Percentiles rank a stretch among this genome's conserved stretches.
Conservation (phyloP, 2,888 invertebrate species). For the Ophion costatus region DNA sequence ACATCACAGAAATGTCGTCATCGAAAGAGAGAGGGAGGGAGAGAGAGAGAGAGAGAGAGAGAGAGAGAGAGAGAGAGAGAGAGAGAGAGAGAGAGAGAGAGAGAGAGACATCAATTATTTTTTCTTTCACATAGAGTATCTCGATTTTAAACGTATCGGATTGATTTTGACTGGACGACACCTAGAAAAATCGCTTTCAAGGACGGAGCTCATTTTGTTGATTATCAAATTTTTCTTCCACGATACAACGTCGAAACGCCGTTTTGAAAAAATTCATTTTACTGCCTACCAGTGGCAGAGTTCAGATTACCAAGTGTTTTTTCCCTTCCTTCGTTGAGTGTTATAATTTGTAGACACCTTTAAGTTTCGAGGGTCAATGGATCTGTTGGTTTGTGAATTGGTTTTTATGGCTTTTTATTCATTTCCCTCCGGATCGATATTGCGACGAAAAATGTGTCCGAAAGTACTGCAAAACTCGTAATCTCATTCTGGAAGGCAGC, state of each 20-base stretch:
- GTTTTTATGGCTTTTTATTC: too few relatives aligned
- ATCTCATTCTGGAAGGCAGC: background rate
- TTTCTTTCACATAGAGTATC: background rate
- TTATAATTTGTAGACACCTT: background rate
- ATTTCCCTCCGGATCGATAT: background rate
- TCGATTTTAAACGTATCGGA: background rate
- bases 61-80: background rate
- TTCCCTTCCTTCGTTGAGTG: background rate
- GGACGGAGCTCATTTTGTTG: conserved; percentile 1
- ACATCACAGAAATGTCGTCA: conserved; percentile 35
- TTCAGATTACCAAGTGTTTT: background rate
- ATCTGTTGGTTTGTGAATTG: too few relatives aligned
- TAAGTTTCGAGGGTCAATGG: background rate
- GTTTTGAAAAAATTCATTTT: background rate
- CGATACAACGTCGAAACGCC: background rate
- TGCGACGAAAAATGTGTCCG: background rate
- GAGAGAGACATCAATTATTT: background rate
- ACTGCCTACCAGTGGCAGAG: background rate
- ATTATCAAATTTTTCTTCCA: background rate
- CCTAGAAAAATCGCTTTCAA: background rate
- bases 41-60: too few relatives aligned
- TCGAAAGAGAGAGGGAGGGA: background rate
- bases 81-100: background rate
- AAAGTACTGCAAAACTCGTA: background rate
- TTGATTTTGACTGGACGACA: background rate